phyloP scores from a whole-genome alignment of 1,140 invertebrate genomes.

The Lordiphosa clarofinis region DNA sequence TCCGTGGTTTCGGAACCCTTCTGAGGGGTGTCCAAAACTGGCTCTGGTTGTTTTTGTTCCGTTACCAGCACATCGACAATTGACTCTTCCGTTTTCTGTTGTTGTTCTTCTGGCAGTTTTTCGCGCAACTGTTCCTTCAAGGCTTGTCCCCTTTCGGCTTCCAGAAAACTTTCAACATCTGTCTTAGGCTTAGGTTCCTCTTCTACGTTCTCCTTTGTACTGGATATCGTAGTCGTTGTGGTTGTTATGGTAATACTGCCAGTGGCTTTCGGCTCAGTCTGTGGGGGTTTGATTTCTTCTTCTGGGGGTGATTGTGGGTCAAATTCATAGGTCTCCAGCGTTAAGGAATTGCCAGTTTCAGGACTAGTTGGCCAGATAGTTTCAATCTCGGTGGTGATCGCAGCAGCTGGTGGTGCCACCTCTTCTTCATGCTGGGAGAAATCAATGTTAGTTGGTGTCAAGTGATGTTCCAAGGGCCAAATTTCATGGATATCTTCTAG shows the following conservation, averaged over 20 bases:
- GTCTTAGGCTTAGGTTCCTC: slow-evolving; percentile 24
- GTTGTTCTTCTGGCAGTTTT: background rate
- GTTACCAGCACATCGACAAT: background rate
- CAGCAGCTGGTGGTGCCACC: slow-evolving; percentile 17
- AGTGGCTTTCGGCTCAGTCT: slow-evolving; percentile 14
- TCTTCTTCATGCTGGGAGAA: slow-evolving; percentile 64
- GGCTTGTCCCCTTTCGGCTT: slow-evolving; percentile 28
- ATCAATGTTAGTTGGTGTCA: slow-evolving; percentile 67
- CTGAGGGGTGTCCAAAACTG: background rate
- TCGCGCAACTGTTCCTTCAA: slow-evolving; percentile 14
- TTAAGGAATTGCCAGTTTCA: slow-evolving; percentile 67
- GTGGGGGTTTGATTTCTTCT: slow-evolving; percentile 13
- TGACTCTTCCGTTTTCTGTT: background rate
- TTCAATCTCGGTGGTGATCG: slow-evolving; percentile 9
- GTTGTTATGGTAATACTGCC: slow-evolving; percentile 45
- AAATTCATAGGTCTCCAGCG: slow-evolving; percentile 60
- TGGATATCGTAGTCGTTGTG: slow-evolving; percentile 32
- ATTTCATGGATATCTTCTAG: slow-evolving; percentile 69
- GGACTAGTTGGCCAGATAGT: slow-evolving; percentile 71
- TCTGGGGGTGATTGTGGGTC: slow-evolving; percentile 39
- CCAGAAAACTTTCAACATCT: slow-evolving; percentile 42
- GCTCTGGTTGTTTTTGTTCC: background rate
- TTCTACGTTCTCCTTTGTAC: background rate
- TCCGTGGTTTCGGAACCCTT: background rate
- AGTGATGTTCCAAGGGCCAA: slow-evolving; percentile 73